A percentile compares a stretch with the other conserved stretches of the same genome.
Conservation (phyloP, 2,113 vertebrate species). For the Ardeotis arabs region DNA sequence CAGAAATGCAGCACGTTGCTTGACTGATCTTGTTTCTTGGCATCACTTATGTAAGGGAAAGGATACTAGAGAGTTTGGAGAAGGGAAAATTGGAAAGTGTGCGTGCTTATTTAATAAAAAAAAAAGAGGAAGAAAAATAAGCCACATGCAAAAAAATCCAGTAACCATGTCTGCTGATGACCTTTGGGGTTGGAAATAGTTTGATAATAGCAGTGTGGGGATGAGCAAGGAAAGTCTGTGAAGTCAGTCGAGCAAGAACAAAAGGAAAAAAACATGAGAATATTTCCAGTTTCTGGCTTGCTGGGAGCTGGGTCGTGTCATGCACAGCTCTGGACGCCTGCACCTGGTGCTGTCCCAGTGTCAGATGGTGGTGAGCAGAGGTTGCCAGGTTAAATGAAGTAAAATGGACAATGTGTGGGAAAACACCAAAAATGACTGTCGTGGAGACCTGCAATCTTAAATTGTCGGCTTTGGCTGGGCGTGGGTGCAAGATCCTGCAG, state of each 20-base stretch:
- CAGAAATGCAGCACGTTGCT: background rate
- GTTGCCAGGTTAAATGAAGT: background rate
- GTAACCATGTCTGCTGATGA: background rate
- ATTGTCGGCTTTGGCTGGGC: background rate
- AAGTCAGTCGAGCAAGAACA: conserved; percentile 4
- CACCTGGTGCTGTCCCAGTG: background rate
- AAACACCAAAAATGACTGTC: background rate
- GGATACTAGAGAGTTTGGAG: conserved; percentile 5
- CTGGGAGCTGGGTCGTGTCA: background rate
- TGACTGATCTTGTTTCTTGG: background rate
- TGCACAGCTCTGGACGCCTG: background rate
- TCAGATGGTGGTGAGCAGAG: background rate
- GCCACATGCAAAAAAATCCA: background rate
- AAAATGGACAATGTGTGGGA: background rate
- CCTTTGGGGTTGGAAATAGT: conserved; percentile 55
- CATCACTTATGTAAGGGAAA: background rate
- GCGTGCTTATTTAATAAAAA: background rate
- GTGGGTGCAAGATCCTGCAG: too few relatives aligned
- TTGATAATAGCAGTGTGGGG: background rate
- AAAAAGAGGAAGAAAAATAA: background rate
- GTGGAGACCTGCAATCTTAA: background rate
- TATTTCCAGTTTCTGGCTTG: background rate
- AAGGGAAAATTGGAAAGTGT: background rate
- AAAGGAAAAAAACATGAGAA: conserved; percentile 3
- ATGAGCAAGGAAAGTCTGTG: conserved; percentile 32